Conservation (phyloP, 2,888 invertebrate genomes). For the Parnassius glacialis region DNA sequence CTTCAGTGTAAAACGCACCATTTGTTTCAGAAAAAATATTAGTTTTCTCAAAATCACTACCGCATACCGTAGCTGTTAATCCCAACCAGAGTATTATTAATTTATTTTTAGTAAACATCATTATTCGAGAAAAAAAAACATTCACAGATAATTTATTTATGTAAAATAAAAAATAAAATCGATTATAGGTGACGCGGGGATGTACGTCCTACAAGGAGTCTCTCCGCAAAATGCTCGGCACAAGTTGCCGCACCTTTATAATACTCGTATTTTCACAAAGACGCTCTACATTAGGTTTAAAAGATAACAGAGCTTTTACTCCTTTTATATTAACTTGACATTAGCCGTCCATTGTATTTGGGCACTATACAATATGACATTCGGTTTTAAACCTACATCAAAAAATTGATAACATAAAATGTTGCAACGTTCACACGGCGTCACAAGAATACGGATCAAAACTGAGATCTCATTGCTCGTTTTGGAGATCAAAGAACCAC, state of each 20-base stretch:
- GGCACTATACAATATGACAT: conserved; percentile 64
- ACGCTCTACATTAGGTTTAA: conserved; percentile 70
- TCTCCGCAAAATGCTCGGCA: conserved; percentile 71
- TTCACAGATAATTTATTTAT: conserved; percentile 28
- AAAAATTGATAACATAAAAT: conserved; percentile 53
- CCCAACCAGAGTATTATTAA: conserved; percentile 46
- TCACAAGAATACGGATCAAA: conserved; percentile 33
- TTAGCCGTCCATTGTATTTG: conserved; percentile 50
- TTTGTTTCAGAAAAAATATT: conserved; percentile 64
- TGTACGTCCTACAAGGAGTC: conserved; percentile 72
- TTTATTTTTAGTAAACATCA: conserved; percentile 54
- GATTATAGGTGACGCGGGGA: conserved; percentile 53
- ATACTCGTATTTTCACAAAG: conserved; percentile 71
- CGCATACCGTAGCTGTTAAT: conserved; percentile 51
- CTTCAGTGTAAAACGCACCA: conserved; percentile 69
- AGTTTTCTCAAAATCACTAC: conserved; percentile 51
- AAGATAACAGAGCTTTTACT: conserved; percentile 77
- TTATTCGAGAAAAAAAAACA: conserved; percentile 28
- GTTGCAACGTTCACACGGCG: conserved; percentile 47
- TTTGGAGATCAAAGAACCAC: conserved; percentile 52
- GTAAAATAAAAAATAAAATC: conserved; percentile 25
- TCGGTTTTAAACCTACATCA: conserved; percentile 43
- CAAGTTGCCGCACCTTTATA: conserved; percentile 70
- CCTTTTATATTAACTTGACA: conserved; percentile 65
- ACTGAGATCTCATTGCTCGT: conserved; percentile 30